These are phyloP conservation scores for Platygyra sinensis DNA, from an alignment of 64 coral and sea anemone genomes.

Conservation along the genomic window DNA sequence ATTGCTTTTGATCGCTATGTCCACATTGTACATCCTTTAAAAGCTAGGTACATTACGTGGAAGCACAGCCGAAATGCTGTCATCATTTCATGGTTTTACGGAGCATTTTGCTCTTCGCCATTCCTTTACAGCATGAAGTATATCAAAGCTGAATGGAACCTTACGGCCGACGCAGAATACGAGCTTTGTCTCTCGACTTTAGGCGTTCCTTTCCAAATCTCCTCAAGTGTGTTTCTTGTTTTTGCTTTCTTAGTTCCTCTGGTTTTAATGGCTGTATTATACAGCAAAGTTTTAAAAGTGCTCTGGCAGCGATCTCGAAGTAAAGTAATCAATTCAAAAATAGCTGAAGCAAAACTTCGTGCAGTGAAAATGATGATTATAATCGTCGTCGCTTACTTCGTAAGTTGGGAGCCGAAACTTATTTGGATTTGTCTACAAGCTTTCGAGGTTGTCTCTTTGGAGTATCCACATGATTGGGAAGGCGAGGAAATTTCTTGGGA, in stretches of 20 bases:
- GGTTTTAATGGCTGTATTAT: not conserved
- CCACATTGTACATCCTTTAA: conserved; percentile 8
- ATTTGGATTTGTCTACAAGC: conserved; percentile 18
- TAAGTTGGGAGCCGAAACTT: conserved; percentile 7
- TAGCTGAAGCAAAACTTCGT: conserved; percentile 17
- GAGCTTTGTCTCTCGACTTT: not conserved
- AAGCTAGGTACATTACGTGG: conserved; percentile 5
- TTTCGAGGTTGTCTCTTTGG: not conserved
- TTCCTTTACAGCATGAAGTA: conserved; percentile 18
- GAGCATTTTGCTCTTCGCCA: conserved; percentile 3
- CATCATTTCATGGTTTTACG: not conserved
- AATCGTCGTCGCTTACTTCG: not conserved
- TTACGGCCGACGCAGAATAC: not conserved
- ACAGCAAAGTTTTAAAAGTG: conserved; percentile 14
- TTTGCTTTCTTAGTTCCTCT: conserved; percentile 15
- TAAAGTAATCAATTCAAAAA: conserved; percentile 6
- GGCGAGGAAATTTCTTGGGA: not conserved
- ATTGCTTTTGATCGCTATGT: conserved; percentile 26
- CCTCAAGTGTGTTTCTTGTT: not conserved
- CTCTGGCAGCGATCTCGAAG: conserved; percentile 1
- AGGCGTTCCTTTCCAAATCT: not conserved
- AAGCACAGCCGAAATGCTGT: conserved; percentile 2
- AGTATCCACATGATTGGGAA: not conserved
- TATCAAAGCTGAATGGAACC: not conserved
- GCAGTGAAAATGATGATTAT: conserved; percentile 10